phyloP scores from a whole-genome alignment of 2,888 invertebrate species.

The Drosophila bunnanda region DNA sequence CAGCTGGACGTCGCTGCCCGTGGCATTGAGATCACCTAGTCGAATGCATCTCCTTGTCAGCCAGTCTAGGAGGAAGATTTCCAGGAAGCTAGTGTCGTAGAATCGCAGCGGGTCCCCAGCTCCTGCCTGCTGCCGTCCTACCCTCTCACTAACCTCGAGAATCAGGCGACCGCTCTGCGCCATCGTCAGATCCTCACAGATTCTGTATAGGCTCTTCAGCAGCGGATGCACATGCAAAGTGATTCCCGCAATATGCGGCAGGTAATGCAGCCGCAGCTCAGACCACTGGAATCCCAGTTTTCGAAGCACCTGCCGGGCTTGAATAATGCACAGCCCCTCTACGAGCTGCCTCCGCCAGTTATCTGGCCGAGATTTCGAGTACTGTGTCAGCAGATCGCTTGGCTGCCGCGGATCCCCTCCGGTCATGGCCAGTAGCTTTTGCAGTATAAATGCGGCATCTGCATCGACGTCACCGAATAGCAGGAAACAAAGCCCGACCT shows the following conservation, averaged over 20 bases:
- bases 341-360: conserved; percentile 85
- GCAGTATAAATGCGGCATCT: conserved; percentile 73
- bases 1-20: conserved; percentile 72
- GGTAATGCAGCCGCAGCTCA: conserved; percentile 77
- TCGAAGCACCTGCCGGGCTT: conserved; percentile 80
- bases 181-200: conserved; percentile 84
- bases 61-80: conserved; percentile 82
- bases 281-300: conserved; percentile 83
- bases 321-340: conserved; percentile 86
- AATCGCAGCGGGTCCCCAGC: conserved; percentile 71
- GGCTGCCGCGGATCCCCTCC: conserved; percentile 27
- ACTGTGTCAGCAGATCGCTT: conserved; percentile 71
- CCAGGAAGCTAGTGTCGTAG: conserved; percentile 75
- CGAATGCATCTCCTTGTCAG: conserved; percentile 70
- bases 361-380: conserved; percentile 66
- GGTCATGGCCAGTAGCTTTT: conserved; percentile 74
- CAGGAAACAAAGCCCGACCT: conserved; percentile 82
- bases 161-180: conserved; percentile 76
- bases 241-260: conserved; percentile 82
- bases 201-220: conserved; percentile 84
- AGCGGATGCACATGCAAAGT: conserved; percentile 83
- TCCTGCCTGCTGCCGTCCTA: conserved; percentile 2
- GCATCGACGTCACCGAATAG: conserved; percentile 78
- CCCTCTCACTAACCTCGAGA: conserved; percentile 61
- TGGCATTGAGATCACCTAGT: conserved; percentile 64